Percentiles rank a stretch among this genome's conserved stretches.
These are phyloP conservation scores for Threskiornis aethiopicus DNA, from an alignment of 2,797 vertebrate genomes.

Conservation along the genomic window DNA sequence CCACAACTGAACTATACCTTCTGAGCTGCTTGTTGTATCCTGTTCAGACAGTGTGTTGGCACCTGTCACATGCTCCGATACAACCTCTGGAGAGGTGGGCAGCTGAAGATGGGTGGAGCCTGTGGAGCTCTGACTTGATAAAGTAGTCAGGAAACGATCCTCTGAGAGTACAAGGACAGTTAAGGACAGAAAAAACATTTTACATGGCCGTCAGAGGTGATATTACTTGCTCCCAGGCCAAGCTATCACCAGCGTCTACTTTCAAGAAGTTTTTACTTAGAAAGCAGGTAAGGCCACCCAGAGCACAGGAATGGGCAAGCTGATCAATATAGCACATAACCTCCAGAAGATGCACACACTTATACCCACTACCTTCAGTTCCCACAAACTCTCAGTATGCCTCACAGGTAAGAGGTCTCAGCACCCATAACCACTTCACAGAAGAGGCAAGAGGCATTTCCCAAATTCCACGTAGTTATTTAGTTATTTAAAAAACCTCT, in stretches of 20 bases:
- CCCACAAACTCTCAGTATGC: background rate
- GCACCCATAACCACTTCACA: background rate
- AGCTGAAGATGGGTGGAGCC: slow-evolving; percentile 83
- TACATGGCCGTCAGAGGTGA: background rate
- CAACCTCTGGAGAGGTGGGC: slow-evolving; percentile 84
- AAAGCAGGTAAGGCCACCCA: background rate
- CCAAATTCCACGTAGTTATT: background rate
- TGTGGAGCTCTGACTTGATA: slow-evolving; percentile 82
- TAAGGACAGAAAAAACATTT: background rate
- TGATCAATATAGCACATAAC: accelerated
- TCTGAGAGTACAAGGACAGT: slow-evolving; percentile 72
- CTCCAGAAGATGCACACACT: background rate
- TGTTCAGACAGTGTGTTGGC: slow-evolving; percentile 74
- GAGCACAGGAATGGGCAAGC: background rate
- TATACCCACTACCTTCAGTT: background rate
- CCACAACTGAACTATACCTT: slow-evolving; percentile 76
- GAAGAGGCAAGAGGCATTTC: background rate
- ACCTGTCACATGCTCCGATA: slow-evolving; percentile 76
- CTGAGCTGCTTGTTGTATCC: slow-evolving; percentile 87
- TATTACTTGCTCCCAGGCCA: background rate
- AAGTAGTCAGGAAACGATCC: slow-evolving; percentile 88
- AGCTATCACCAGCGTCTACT: background rate
- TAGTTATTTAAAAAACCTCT: background rate
- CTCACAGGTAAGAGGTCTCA: background rate
- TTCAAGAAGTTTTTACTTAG: background rate